Conservation (phyloP, 2,113 vertebrate genomes). For the Lophura nycthemera region DNA sequence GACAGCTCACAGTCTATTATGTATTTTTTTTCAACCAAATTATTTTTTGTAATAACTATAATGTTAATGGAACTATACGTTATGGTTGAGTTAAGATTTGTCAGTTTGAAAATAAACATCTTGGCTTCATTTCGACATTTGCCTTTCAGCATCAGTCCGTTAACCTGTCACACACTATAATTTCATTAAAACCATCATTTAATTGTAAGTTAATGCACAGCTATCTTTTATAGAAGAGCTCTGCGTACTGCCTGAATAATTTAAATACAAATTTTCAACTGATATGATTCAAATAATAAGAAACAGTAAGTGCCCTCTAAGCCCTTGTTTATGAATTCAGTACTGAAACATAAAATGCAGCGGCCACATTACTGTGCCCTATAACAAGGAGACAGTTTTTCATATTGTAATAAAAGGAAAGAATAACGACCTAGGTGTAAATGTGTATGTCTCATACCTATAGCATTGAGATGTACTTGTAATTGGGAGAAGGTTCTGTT, state of each 20-base stretch:
- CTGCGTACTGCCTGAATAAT: constrained; percentile 17
- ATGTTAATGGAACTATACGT: constrained; percentile 77
- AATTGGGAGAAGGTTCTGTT: background rate
- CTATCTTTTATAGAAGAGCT: constrained; percentile 36
- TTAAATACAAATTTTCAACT: constrained; percentile 43
- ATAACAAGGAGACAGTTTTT: background rate
- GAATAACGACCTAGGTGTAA: background rate
- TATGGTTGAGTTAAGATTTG: constrained; percentile 79
- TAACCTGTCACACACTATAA: constrained; percentile 74
- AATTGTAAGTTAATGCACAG: constrained; percentile 73
- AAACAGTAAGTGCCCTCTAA: constrained; percentile 19
- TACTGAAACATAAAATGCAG: background rate
- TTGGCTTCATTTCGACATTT: constrained; percentile 75
- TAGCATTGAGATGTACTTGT: background rate
- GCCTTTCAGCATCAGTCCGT: constrained; percentile 75
- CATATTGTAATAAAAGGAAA: constrained; percentile 20
- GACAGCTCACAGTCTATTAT: constrained; percentile 56
- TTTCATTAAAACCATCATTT: constrained; percentile 76
- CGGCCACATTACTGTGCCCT: background rate
- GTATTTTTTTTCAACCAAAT: constrained; percentile 69
- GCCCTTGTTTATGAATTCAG: background rate
- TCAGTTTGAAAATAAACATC: constrained; percentile 79
- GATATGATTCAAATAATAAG: constrained; percentile 4
- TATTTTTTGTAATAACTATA: constrained; percentile 75
- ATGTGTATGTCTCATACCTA: background rate